phyloP scores from a whole-genome alignment of 2,113 vertebrate species.

The Alosa alosa region DNA sequence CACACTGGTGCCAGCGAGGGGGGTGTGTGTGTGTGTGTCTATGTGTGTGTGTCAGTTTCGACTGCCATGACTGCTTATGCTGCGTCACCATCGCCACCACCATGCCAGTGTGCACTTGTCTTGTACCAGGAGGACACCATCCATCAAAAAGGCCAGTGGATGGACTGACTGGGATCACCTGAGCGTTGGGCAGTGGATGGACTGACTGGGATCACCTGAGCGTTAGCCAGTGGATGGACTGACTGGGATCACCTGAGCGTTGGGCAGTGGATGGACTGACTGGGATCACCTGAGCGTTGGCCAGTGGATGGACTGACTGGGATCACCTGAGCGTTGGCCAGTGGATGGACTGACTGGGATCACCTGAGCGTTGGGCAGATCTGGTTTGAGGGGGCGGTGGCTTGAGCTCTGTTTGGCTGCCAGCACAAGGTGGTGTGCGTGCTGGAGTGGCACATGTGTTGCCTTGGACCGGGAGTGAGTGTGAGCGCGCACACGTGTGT shows the following conservation, averaged over 20 bases:
- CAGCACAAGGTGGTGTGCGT: neutral
- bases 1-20: too few relatives aligned
- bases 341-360: neutral
- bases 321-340: too few relatives aligned
- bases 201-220: neutral
- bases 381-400: neutral
- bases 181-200: neutral
- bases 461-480: neutral
- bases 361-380: neutral
- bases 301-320: neutral
- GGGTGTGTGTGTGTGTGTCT: too few relatives aligned
- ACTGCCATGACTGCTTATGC: neutral
- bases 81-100: neutral
- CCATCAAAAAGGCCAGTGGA: neutral
- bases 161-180: neutral
- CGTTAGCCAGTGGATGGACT: neutral
- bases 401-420: neutral
- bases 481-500: neutral
- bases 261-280: neutral
- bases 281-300: too few relatives aligned
- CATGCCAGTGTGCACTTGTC: too few relatives aligned
- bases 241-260: neutral
- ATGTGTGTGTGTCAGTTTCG: too few relatives aligned
- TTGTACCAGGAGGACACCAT: neutral
- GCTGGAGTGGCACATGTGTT: too few relatives aligned